A percentile compares a stretch with the other conserved stretches of the same genome.
Conservation (phyloP, 2,113 vertebrate genomes). For the Pseudorectes ferrugineus region DNA sequence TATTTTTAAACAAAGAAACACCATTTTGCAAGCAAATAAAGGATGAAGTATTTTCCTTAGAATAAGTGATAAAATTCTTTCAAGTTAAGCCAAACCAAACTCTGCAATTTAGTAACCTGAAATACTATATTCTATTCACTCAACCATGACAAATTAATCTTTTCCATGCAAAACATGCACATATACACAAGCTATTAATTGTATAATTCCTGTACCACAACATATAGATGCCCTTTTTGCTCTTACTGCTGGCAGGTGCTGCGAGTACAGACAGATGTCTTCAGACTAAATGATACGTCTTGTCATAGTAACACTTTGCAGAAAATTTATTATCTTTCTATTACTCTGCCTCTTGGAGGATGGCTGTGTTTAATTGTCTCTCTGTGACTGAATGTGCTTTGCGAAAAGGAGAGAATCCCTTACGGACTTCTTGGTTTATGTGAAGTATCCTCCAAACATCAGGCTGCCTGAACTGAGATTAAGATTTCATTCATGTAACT, state of each 20-base stretch:
- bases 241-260: not conserved
- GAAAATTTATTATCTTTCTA: not conserved
- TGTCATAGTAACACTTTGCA: not conserved
- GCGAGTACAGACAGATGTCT: not conserved
- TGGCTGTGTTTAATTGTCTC: not conserved
- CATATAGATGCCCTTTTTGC: not conserved
- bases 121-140: not conserved
- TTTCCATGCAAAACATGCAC: not conserved
- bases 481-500: not conserved
- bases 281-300: not conserved
- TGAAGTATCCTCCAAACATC: not conserved
- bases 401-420: not conserved
- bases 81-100: not conserved
- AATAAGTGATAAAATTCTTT: not conserved
- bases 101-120: not conserved
- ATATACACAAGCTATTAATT: not conserved
- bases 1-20: not conserved
- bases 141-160: not conserved
- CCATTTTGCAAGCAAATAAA: not conserved
- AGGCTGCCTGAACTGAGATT: not conserved
- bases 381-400: not conserved
- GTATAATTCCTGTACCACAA: not conserved
- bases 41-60: not conserved
- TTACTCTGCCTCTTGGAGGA: not conserved
- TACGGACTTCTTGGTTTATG: not conserved